A percentile compares a stretch with the other conserved stretches of the same genome.
Conservation (phyloP, 2,113 vertebrate species). For the Notarius lentiginosus region DNA sequence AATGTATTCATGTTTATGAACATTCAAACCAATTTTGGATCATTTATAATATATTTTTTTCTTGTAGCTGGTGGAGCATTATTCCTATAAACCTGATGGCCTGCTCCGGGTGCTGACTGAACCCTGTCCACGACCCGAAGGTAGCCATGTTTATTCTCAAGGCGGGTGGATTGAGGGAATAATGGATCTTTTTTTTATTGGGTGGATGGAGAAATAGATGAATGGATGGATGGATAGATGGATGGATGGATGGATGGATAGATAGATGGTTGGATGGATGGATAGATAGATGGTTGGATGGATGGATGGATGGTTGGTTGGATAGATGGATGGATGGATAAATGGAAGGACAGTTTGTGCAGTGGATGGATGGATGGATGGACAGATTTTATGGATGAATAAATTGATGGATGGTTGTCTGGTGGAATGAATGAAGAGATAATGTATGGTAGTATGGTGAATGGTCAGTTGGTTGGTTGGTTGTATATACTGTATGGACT, state of each 20-base stretch:
- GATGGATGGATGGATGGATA: background rate
- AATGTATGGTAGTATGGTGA: background rate
- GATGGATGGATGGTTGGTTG: background rate
- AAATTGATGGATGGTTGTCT: background rate
- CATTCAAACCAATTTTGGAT: background rate
- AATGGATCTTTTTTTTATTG: background rate
- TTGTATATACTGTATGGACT: background rate
- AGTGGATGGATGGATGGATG: background rate
- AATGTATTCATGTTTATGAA: background rate
- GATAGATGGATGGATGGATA: background rate
- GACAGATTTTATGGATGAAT: background rate
- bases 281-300: background rate
- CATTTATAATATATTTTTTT: background rate
- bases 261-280: background rate
- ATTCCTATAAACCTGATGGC: slow-evolving; percentile 95
- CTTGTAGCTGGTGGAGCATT: slow-evolving; percentile 90
- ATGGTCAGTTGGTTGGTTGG: background rate
- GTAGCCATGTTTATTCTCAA: slow-evolving; percentile 46
- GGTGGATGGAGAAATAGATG: background rate
- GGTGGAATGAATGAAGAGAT: background rate
- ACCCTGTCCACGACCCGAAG: slow-evolving; percentile 71
- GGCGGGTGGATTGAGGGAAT: background rate
- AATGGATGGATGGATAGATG: background rate
- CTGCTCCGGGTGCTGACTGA: slow-evolving; percentile 82
- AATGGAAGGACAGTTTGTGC: no score